Evolutionary conservation across 2,113 vertebrate species (phyloP).

Genomic region (Cardinalis cardinalis): DNA sequence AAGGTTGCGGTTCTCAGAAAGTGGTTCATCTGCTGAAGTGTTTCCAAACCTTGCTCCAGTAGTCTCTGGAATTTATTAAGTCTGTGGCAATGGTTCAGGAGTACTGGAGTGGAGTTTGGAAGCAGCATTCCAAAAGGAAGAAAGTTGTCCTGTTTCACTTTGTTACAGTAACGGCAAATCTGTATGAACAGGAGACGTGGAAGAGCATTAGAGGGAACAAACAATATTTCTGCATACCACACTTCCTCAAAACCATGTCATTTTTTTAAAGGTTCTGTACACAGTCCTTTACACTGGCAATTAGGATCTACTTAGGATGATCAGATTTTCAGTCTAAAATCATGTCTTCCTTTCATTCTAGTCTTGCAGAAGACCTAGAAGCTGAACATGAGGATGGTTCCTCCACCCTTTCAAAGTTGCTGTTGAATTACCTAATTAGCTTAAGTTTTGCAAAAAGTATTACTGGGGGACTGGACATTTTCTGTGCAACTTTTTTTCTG

Average conservation of each 20-base stretch:
- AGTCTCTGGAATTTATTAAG: conserved; percentile 4
- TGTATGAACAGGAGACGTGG: background rate
- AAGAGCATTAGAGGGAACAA: background rate
- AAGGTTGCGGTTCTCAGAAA: background rate
- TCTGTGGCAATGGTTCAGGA: background rate
- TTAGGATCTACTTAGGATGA: background rate
- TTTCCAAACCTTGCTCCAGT: background rate
- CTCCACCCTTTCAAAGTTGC: background rate
- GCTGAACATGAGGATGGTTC: background rate
- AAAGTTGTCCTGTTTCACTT: background rate
- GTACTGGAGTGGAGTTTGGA: background rate
- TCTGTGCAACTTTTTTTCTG: background rate
- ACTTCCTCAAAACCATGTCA: background rate
- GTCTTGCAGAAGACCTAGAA: background rate
- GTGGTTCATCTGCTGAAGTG: background rate
- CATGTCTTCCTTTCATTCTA: background rate
- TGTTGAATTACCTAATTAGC: background rate
- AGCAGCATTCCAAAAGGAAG: background rate
- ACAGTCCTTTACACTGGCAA: background rate
- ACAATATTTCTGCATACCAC: background rate
- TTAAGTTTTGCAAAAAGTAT: background rate
- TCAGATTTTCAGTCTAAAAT: background rate
- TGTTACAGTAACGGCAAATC: background rate
- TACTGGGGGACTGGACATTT: background rate
- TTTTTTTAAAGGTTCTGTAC: background rate